A percentile compares a stretch with the other conserved stretches of the same genome.
phyloP scores from a whole-genome alignment of 2,888 invertebrate genomes.

The Cacoxenus indagator region DNA sequence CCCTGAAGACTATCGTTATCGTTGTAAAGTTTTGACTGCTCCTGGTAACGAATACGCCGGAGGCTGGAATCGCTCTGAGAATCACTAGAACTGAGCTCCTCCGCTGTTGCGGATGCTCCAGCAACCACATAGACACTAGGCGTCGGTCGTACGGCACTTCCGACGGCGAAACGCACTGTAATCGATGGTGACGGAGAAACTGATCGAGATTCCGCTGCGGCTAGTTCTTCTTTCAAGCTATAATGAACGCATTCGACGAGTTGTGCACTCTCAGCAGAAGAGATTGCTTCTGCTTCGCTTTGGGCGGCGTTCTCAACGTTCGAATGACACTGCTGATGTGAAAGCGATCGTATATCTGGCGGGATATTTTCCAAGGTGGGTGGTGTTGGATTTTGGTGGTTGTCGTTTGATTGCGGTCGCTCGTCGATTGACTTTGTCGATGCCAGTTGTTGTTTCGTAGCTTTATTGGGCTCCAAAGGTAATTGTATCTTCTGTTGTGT shows the following conservation, averaged over 20 bases:
- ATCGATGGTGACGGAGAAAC: conserved; percentile 17
- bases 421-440: conserved; percentile 22
- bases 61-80: conserved; percentile 70
- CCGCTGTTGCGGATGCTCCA: conserved; percentile 39
- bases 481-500: conserved; percentile 36
- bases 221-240: background rate
- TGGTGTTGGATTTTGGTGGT: conserved; percentile 26
- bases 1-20: conserved; percentile 73
- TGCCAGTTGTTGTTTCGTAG: conserved; percentile 32
- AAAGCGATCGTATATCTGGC: conserved; percentile 28
- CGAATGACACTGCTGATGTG: conserved; percentile 32
- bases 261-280: conserved; percentile 62
- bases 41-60: conserved; percentile 73
- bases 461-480: conserved; percentile 31
- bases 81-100: conserved; percentile 52
- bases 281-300: conserved; percentile 54
- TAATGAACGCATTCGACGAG: conserved; percentile 34
- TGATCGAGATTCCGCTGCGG: background rate
- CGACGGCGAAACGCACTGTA: conserved; percentile 64
- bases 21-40: conserved; percentile 72
- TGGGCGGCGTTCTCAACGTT: conserved; percentile 40
- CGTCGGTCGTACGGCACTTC: conserved; percentile 64
- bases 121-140: conserved; percentile 38
- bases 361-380: conserved; percentile 16
- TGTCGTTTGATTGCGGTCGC: conserved; percentile 15